Evolutionary conservation across 2,888 invertebrate species (phyloP).

Genomic region (Octonoba sinensis): DNA sequence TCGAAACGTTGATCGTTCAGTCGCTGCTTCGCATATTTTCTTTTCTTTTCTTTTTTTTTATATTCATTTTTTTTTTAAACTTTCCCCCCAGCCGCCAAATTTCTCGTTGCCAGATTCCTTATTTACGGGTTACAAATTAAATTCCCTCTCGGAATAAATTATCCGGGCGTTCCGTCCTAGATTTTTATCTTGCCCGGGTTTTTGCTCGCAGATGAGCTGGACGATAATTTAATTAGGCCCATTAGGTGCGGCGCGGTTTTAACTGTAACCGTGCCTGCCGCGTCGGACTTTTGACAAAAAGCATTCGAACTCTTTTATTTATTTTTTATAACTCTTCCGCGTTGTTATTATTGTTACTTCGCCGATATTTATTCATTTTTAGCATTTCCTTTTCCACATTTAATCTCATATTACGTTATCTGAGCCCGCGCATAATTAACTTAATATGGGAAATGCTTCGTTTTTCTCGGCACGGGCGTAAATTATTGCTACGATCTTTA

Average conservation of each 20-base stretch:
- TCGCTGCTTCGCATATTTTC: slow-evolving; percentile 36
- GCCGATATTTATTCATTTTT: slow-evolving; percentile 48
- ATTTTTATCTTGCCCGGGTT: slow-evolving; percentile 57
- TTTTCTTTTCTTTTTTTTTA: slow-evolving; percentile 20
- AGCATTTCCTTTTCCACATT: slow-evolving; percentile 18
- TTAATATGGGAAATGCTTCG: slow-evolving; percentile 58
- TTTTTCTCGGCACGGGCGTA: slow-evolving; percentile 27
- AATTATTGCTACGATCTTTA: slow-evolving; percentile 32
- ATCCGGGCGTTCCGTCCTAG: slow-evolving; percentile 45
- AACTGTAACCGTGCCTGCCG: slow-evolving; percentile 57
- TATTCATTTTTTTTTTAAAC: not conserved
- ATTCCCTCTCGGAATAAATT: slow-evolving; percentile 62
- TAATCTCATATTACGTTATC: slow-evolving; percentile 59
- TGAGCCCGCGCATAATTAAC: slow-evolving; percentile 48
- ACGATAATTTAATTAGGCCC: slow-evolving; percentile 62
- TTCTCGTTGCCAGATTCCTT: slow-evolving; percentile 61
- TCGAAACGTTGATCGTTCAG: slow-evolving; percentile 54
- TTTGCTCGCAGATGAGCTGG: slow-evolving; percentile 56
- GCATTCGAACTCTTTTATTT: slow-evolving; percentile 52
- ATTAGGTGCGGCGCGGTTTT: slow-evolving; percentile 52
- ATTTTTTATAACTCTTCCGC: slow-evolving; percentile 1
- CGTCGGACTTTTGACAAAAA: slow-evolving; percentile 55
- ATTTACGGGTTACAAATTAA: slow-evolving; percentile 63
- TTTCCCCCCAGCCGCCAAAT: slow-evolving; percentile 31
- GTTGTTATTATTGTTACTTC: slow-evolving; percentile 53